Conservation (phyloP, 2,888 invertebrate genomes). For the Arctia plantaginis region DNA sequence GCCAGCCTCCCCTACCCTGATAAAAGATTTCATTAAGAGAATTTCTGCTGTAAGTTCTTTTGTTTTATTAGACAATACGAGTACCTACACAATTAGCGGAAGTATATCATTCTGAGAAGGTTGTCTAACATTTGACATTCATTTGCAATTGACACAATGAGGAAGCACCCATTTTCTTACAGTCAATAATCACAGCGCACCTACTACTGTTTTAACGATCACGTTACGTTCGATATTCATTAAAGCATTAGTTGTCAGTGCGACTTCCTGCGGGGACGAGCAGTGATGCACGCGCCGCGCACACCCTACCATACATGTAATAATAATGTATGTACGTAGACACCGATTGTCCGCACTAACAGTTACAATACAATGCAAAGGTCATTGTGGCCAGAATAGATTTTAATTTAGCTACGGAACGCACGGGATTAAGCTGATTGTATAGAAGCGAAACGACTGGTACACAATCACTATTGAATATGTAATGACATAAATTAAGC, state of each 20-base stretch:
- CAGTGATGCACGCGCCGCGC: slow-evolving; percentile 59
- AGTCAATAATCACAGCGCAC: slow-evolving; percentile 3
- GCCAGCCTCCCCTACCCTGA: neutral
- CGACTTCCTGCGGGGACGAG: slow-evolving; percentile 50
- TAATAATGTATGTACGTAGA: slow-evolving; percentile 19
- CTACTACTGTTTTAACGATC: slow-evolving; percentile 24
- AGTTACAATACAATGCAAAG: slow-evolving; percentile 80
- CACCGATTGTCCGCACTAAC: slow-evolving; percentile 54
- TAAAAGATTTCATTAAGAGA: neutral
- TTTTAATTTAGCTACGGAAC: slow-evolving; percentile 66
- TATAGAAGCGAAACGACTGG: slow-evolving; percentile 49
- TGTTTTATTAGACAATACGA: neutral
- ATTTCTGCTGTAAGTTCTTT: neutral
- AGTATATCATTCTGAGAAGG: neutral
- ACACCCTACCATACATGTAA: slow-evolving; percentile 37
- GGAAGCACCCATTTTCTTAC: slow-evolving; percentile 17
- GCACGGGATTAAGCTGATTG: slow-evolving; percentile 62
- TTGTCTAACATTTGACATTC: slow-evolving; percentile 7
- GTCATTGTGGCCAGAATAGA: slow-evolving; percentile 77
- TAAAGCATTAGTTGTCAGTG: slow-evolving; percentile 27
- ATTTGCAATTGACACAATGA: slow-evolving; percentile 12
- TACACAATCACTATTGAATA: slow-evolving; percentile 32
- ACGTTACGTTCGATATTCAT: slow-evolving; percentile 34
- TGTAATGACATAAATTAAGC: slow-evolving; percentile 33
- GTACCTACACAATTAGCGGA: neutral